A percentile compares a stretch with the other conserved stretches of the same genome.
phyloP scores from a whole-genome alignment of 2,113 vertebrate species.

The Chunga burmeisteri region DNA sequence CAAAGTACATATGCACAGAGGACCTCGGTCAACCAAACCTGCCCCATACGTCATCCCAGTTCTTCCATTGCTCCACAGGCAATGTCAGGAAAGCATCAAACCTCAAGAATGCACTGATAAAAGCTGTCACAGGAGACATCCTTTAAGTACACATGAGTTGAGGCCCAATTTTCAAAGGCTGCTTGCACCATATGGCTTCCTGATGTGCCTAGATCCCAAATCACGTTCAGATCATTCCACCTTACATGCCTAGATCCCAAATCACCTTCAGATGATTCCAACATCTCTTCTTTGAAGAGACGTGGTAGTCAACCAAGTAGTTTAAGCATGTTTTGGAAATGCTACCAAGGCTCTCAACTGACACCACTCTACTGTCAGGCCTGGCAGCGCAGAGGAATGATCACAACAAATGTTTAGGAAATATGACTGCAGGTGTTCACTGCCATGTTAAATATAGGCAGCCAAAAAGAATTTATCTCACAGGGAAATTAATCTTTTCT shows the following conservation, averaged over 20 bases:
- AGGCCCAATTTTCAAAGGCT: background rate
- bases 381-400: background rate
- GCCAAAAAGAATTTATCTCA: background rate
- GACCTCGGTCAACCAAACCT: background rate
- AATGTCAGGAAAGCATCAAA: background rate
- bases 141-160: background rate
- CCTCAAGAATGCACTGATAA: background rate
- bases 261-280: background rate
- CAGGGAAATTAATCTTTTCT: background rate
- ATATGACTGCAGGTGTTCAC: background rate
- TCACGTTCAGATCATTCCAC: background rate
- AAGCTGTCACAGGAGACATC: background rate
- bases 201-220: background rate
- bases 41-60: background rate
- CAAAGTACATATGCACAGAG: background rate
- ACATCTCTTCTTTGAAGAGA: background rate
- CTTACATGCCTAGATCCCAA: background rate
- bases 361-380: background rate
- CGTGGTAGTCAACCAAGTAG: background rate
- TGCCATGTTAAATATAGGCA: background rate
- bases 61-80: background rate
- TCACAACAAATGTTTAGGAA: background rate
- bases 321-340: background rate
- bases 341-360: background rate
- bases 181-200: background rate